Evolutionary conservation across 92 coral and sea anemone species (phyloP), one percentile per base, ranked within the genome.

Genomic region (Siderastrea siderea): DNA sequence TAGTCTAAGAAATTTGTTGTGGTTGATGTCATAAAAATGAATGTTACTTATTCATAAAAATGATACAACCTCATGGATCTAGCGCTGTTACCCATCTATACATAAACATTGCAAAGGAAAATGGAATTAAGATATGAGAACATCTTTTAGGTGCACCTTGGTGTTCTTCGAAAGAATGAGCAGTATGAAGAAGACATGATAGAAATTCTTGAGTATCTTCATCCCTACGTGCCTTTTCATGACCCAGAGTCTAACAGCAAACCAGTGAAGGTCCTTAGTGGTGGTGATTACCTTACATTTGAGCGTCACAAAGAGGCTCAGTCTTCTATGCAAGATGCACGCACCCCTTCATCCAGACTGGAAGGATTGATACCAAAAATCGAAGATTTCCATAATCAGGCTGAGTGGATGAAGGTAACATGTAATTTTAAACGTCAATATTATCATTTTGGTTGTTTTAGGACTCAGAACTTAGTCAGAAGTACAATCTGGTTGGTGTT

Each of bases 141-240:
- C 53, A 7, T 55, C 69, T 51, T 15, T 3, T 68, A 91, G 94
- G 91, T 91, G 19, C 67, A 91, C 14, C 89, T 87, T 50, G 94
- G 91, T 48, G 94, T 91, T 62, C 80, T 91, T 16, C 51, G 86
- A 19, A 92, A 92, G 87, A 92, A 92, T 75, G 95, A 92, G n/a
- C 95, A 92, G 67, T 84, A 88, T 52, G 92, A 92, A 68, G 93
- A 89, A 58, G 91, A 81, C 47, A 93, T 93, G 95, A 71, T 92
- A 13, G 93, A 92, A 10, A 80, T 89, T 49, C 16, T 89, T 1
- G 63, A 80, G 47, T 92, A 13, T 58, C 59, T 92, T 3, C 95
- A 92, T 63, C 75, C 62, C 2, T 92, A 92, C 72, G 95, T 89
- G 0, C 95, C 95, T 47, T 87, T 83, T 5, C 93, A 90, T 62